Evolutionary conservation across 2,888 invertebrate species (phyloP), one percentile per base, ranked within the genome.

Genomic region (Eilema caniola): DNA sequence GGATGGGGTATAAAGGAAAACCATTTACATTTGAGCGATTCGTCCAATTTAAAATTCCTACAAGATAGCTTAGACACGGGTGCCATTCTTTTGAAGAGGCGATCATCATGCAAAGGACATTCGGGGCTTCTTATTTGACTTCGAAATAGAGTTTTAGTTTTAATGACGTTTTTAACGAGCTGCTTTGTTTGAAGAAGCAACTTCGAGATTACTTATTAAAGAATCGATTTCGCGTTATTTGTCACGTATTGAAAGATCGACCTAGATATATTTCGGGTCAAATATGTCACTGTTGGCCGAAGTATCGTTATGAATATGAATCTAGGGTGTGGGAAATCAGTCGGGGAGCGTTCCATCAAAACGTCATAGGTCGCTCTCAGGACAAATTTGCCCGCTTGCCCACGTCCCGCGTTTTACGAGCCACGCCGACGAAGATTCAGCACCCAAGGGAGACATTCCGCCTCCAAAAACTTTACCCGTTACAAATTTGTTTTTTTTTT

Each of bases 21-120:
- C 95, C 95, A 95, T 95, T 95, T 95, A 95, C 95, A 95, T 95
- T 95, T 95, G 95, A 95, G 95, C 95, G 95, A 95, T 95, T 95
- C 95, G 95, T 95, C 95, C 95, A 95, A 95, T 95, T 95, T 95
- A 95, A 95, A 95, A 95, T 95, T 95, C 95, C 95, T 95, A 95
- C 94, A 94, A 95, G 95, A 95, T 94, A 94, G 93, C 95, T 93
- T 92, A 94, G 95, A 93, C 94, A 93, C 93, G 94, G 93, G 93
- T 92, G 94, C 93, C 93, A 94, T 95, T 95, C 94, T 95, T 94
- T 94, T 94, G 94, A 94, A 92, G 91, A 90, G 90, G 89, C 90
- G 90, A 90, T 91, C 91, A 90, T 91, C 92, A 91, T 93, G 90
- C 89, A 86, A 89, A 90, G 91, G 90, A 90, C 91, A 89, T 89